A percentile compares a stretch with the other conserved stretches of the same genome.
Conservation (phyloP, 2,113 vertebrate genomes). For the Pachyramphus minor region DNA sequence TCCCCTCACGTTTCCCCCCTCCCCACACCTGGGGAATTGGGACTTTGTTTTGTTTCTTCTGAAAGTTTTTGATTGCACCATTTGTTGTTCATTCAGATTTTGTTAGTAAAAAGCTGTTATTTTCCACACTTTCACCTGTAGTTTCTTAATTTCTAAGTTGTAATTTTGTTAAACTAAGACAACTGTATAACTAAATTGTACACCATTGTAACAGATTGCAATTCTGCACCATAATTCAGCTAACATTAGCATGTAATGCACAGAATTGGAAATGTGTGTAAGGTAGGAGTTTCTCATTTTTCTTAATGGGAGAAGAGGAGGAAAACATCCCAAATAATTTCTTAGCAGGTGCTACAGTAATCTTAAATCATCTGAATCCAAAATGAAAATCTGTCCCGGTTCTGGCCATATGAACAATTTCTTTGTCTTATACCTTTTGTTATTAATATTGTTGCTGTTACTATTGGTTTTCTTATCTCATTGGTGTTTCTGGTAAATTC, state of each 20-base stretch:
- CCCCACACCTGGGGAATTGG: too few species aligned
- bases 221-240: constrained; percentile 47
- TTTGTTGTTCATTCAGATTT: too few species aligned
- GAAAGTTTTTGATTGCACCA: too few species aligned
- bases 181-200: constrained; percentile 46
- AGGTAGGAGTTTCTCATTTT: constrained; percentile 28
- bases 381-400: constrained; percentile 1
- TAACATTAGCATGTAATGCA: constrained; percentile 25
- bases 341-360: constrained; percentile 39
- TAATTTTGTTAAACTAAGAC: too few species aligned
- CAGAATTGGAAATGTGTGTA: constrained; percentile 41
- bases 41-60: too few species aligned
- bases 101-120: too few species aligned
- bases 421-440: not conserved
- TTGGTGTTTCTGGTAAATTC: not conserved
- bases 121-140: too few species aligned
- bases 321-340: constrained; percentile 2
- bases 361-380: constrained; percentile 47
- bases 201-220: constrained; percentile 41
- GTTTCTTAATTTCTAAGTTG: not conserved
- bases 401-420: not conserved
- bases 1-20: too few species aligned
- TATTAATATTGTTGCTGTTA: not conserved
- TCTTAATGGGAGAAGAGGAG: not conserved
- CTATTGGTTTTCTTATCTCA: not conserved